Percentiles rank a stretch among this genome's conserved stretches.
phyloP scores from a whole-genome alignment of 2,888 invertebrate genomes.

The Chesias legatella region DNA sequence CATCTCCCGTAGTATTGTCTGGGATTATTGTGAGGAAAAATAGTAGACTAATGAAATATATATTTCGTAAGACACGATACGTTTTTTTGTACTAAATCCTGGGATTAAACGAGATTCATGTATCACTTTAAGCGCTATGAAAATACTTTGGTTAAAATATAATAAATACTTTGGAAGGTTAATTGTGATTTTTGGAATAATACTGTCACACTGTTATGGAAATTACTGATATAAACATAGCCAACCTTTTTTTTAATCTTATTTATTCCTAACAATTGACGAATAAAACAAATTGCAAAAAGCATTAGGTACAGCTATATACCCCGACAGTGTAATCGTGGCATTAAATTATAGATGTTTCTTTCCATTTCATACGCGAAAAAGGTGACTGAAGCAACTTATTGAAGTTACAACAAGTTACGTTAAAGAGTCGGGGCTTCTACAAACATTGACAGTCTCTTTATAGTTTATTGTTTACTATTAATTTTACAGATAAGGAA shows the following conservation, averaged over 20 bases:
- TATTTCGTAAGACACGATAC: conserved; percentile 54
- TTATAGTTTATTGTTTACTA: conserved; percentile 68
- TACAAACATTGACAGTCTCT: conserved; percentile 65
- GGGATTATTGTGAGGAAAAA: conserved; percentile 31
- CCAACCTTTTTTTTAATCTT: conserved; percentile 34
- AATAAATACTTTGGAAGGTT: conserved; percentile 1
- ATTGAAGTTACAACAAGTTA: too few relatives aligned
- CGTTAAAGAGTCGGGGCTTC: conserved; percentile 11
- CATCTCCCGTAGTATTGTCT: conserved; percentile 40
- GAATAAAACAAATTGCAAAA: conserved; percentile 50
- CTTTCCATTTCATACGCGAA: too few relatives aligned
- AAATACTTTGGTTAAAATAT: conserved; percentile 7
- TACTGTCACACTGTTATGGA: conserved; percentile 21
- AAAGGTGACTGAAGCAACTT: too few relatives aligned
- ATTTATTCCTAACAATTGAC: conserved; percentile 57
- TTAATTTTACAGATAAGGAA: conserved; percentile 56
- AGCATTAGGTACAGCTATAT: conserved; percentile 69
- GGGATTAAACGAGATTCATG: conserved; percentile 15
- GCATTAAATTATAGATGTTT: too few relatives aligned
- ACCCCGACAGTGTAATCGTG: conserved; percentile 12
- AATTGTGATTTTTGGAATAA: neutral
- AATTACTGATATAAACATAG: conserved; percentile 21
- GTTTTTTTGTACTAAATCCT: conserved; percentile 56
- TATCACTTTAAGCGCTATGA: conserved; percentile 18
- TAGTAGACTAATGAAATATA: conserved; percentile 22